Evolutionary conservation across 1,140 invertebrate species (phyloP).

Genomic region (Hydropsyche tenuis): DNA sequence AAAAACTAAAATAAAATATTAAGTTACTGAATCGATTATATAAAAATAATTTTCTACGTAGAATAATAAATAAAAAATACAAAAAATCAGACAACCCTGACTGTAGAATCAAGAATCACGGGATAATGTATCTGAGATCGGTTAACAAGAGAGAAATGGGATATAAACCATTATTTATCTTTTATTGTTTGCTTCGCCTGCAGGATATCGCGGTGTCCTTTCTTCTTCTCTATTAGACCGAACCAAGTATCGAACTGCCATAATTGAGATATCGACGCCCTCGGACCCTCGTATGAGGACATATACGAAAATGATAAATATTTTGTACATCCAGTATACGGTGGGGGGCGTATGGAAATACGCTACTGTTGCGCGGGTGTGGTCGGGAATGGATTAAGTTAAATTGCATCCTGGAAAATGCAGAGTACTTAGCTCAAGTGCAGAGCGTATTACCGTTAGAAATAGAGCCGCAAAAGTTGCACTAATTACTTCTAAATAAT

Average conservation of each 20-base stretch:
- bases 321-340: too few species aligned
- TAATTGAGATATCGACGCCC: slow-evolving; percentile 13
- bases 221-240: background rate
- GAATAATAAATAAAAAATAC: too few species aligned
- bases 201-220: background rate
- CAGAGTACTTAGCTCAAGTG: slow-evolving; percentile 22
- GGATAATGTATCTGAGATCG: slow-evolving; percentile 39
- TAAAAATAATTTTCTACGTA: too few species aligned
- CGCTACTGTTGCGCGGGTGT: background rate
- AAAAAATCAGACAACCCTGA: background rate
- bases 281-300: too few species aligned
- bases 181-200: slow-evolving; percentile 38
- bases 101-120: background rate
- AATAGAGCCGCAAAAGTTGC: slow-evolving; percentile 17
- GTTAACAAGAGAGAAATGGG: slow-evolving; percentile 47
- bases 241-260: slow-evolving; percentile 3
- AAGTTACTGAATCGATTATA: too few species aligned
- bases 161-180: slow-evolving; percentile 45
- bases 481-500: slow-evolving; percentile 23
- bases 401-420: slow-evolving; percentile 24
- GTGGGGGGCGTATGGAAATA: too few species aligned
- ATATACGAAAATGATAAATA: too few species aligned
- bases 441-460: background rate
- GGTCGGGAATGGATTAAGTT: slow-evolving; percentile 17
- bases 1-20: too few species aligned